Percentiles rank a stretch among this genome's conserved stretches.
Evolutionary conservation across 2,888 invertebrate genomes (phyloP).

Genomic region (Acanthosepion lycidas): DNA sequence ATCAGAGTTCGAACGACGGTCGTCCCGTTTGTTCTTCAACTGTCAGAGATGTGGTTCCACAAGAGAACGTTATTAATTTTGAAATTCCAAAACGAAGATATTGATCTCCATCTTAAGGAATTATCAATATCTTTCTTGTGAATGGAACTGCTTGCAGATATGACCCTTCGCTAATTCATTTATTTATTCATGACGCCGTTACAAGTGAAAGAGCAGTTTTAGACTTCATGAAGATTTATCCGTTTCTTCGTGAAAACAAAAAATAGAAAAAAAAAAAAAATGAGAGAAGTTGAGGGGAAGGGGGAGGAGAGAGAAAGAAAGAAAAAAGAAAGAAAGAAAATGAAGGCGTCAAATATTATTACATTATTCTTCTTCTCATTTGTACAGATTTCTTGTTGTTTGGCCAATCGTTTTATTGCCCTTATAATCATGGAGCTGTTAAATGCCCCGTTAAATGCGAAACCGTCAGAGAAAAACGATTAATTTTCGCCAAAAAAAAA

Average conservation of each 20-base stretch:
- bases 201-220: neutral
- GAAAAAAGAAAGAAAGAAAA: neutral
- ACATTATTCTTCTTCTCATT: neutral
- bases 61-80: neutral
- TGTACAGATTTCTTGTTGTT: neutral
- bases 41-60: neutral
- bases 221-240: neutral
- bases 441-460: constrained; percentile 33
- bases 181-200: neutral
- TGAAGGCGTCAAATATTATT: neutral
- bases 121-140: neutral
- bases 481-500: neutral
- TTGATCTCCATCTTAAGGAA: neutral
- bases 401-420: neutral
- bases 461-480: constrained; percentile 2
- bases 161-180: neutral
- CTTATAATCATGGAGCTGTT: constrained; percentile 22
- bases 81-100: neutral
- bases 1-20: neutral
- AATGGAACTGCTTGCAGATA: neutral
- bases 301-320: neutral
- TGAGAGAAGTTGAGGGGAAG: neutral
- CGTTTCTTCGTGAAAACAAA: neutral
- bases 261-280: neutral
- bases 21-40: too few species aligned